Evolutionary conservation across 2,113 vertebrate genomes (phyloP).

Genomic region (Pluvianellus socialis): DNA sequence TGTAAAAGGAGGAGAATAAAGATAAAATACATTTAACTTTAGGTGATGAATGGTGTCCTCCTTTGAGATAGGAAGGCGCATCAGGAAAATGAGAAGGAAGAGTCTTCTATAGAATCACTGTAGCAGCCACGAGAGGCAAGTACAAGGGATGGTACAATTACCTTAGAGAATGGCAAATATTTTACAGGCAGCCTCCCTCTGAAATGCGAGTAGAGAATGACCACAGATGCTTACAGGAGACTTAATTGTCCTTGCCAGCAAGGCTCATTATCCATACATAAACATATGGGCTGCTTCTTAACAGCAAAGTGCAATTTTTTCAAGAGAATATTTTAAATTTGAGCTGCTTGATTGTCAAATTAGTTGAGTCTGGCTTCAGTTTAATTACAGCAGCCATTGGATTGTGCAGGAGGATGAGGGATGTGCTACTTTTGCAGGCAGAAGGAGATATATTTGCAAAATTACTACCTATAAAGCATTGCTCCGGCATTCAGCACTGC

Average conservation of each 20-base stretch:
- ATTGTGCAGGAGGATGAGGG: neutral
- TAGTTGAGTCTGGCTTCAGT: constrained; percentile 16
- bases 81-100: neutral
- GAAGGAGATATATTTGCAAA: neutral
- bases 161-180: neutral
- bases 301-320: constrained; percentile 24
- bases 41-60: neutral
- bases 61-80: neutral
- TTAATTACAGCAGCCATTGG: constrained; percentile 30
- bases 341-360: constrained; percentile 45
- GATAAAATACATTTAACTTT: neutral
- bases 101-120: neutral
- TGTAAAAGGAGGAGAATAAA: neutral
- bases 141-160: neutral
- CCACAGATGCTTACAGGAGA: constrained; percentile 47
- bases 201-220: constrained; percentile 4
- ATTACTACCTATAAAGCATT: neutral
- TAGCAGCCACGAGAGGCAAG: neutral
- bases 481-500: neutral
- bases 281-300: constrained; percentile 58
- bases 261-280: constrained; percentile 62
- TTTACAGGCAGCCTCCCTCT: neutral
- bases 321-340: constrained; percentile 26
- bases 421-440: neutral
- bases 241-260: constrained; percentile 57